Evolutionary conservation across 2,888 invertebrate genomes (phyloP).

Genomic region (Nomada ferruginata): DNA sequence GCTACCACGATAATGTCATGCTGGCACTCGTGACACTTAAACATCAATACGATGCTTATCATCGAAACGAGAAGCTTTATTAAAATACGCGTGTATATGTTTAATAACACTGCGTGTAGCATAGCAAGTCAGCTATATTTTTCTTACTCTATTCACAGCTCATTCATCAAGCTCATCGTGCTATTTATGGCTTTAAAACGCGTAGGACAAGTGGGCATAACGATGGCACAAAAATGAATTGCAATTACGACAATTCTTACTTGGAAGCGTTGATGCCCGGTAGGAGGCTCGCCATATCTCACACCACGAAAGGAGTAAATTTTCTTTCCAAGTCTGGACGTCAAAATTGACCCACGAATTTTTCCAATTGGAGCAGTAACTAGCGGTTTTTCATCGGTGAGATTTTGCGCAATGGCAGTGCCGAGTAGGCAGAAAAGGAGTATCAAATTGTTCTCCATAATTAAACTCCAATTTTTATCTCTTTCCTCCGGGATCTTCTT

Average conservation of each 20-base stretch:
- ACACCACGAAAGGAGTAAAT: constrained; percentile 74
- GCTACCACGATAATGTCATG: neutral
- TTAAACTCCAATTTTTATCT: neutral
- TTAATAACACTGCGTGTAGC: neutral
- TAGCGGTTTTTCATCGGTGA: constrained; percentile 17
- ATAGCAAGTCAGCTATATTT: too few relatives aligned
- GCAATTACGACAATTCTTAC: constrained; percentile 36
- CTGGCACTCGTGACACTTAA: too few relatives aligned
- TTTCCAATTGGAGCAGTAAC: constrained; percentile 62
- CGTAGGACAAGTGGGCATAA: too few relatives aligned
- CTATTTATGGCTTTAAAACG: too few relatives aligned
- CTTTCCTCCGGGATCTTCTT: neutral
- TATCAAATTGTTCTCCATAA: constrained; percentile 23
- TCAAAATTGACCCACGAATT: constrained; percentile 65
- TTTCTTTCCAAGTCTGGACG: constrained; percentile 62
- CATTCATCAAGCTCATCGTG: too few relatives aligned
- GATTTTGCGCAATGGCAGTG: neutral
- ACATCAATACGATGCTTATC: neutral
- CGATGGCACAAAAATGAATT: neutral
- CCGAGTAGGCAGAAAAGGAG: neutral
- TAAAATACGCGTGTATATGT: neutral
- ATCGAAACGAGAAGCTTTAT: neutral
- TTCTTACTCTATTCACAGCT: too few relatives aligned
- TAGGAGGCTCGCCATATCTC: constrained; percentile 71
- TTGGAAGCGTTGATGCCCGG: constrained; percentile 69